These are phyloP conservation scores for Todiramphus saurophagus DNA, from an alignment of 2,113 vertebrate genomes.

Conservation along the genomic window DNA sequence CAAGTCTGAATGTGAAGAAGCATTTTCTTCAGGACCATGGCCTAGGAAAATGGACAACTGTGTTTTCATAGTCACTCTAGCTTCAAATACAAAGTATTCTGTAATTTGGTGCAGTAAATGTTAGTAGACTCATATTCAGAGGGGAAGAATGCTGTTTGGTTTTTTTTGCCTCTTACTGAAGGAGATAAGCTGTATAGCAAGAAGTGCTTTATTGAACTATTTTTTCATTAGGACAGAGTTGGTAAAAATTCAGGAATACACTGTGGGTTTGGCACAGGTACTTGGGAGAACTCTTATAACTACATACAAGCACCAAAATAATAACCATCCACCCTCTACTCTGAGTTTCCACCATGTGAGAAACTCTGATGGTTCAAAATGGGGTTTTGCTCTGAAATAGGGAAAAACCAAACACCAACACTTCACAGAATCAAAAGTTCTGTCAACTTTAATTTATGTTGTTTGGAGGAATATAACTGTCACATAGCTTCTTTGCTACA, in stretches of 20 bases:
- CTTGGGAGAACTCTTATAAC: not conserved
- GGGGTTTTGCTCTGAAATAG: not conserved
- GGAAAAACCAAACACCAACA: not conserved
- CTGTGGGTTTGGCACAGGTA: not conserved
- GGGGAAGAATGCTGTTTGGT: not conserved
- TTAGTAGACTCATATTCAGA: not conserved
- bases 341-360: not conserved
- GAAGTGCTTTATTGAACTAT: not conserved
- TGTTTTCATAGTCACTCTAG: not conserved
- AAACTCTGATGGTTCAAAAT: not conserved
- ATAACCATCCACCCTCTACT: accelerated
- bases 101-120: not conserved
- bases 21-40: not conserved
- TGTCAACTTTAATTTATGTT: not conserved
- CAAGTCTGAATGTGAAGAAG: not conserved
- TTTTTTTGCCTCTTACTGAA: not conserved
- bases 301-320: not conserved
- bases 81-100: not conserved
- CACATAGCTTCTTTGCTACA: not conserved
- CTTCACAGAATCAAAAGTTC: not conserved
- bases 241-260: not conserved
- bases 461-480: not conserved
- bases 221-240: not conserved
- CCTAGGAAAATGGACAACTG: not conserved
- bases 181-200: not conserved